phyloP scores from a whole-genome alignment of 2,888 invertebrate genomes.

The Alloscopus bannaensis region DNA sequence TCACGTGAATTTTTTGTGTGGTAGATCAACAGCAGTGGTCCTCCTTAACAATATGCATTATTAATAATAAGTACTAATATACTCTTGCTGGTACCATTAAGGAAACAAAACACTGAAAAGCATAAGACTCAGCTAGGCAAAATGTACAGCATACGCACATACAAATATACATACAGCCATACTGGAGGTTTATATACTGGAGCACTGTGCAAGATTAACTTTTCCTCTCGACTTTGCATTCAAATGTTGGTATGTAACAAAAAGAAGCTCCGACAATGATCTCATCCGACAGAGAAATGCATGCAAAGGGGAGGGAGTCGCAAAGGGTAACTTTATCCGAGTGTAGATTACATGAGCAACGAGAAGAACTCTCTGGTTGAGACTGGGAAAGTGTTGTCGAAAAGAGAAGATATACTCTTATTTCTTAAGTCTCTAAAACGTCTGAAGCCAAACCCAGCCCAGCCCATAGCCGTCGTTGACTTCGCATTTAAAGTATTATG shows the following conservation, averaged over 20 bases:
- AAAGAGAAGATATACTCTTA: constrained; percentile 30
- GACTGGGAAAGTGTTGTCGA: constrained; percentile 14
- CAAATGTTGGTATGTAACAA: not conserved
- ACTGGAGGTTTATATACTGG: too few relatives aligned
- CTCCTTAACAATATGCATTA: not conserved
- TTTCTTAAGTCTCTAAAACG: too few relatives aligned
- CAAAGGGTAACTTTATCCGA: constrained; percentile 51
- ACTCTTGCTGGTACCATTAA: too few relatives aligned
- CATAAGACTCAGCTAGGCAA: too few relatives aligned
- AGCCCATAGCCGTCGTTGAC: constrained; percentile 28
- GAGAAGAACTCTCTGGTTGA: constrained; percentile 30
- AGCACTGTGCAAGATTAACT: too few relatives aligned
- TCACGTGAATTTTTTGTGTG: too few relatives aligned
- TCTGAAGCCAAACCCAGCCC: constrained; percentile 28
- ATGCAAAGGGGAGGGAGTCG: constrained; percentile 36
- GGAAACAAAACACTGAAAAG: too few relatives aligned
- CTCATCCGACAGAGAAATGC: constrained; percentile 29
- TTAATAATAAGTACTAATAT: too few relatives aligned
- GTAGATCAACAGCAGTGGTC: not conserved
- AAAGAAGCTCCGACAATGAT: constrained; percentile 32
- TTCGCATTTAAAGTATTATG: constrained; percentile 5
- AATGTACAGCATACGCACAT: not conserved
- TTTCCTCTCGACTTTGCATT: not conserved
- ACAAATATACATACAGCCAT: too few relatives aligned
- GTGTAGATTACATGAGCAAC: constrained; percentile 53